Conservation (phyloP, 2,888 invertebrate species). For the Prosapia bicincta region DNA sequence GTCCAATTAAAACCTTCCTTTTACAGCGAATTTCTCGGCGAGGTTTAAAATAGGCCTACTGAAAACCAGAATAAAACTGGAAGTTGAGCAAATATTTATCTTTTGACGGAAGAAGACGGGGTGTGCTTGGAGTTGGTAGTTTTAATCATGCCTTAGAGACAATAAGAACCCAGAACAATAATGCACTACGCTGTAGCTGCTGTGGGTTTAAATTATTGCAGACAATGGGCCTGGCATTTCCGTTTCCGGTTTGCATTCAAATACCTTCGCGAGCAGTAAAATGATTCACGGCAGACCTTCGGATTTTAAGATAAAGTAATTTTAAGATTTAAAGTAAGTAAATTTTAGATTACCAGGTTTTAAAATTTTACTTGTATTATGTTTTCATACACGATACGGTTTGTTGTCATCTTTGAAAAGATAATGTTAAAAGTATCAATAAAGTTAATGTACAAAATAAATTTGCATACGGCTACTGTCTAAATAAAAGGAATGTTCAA, state of each 20-base stretch:
- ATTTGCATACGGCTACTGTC: no score
- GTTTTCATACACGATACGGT: no score
- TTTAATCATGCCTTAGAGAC: neutral
- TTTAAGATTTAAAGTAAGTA: no score
- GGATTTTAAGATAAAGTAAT: neutral
- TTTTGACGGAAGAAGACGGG: neutral
- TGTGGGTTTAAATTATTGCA: neutral
- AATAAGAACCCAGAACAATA: neutral
- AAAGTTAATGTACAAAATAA: no score
- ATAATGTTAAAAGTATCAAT: no score
- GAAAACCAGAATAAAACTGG: neutral
- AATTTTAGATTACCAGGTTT: no score
- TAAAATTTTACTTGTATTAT: no score
- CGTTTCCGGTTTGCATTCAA: neutral
- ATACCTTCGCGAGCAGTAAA: neutral
- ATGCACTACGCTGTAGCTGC: neutral
- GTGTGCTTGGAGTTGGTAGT: neutral
- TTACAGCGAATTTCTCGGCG: no score
- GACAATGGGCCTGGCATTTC: neutral
- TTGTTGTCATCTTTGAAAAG: no score
- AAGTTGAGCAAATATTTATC: neutral
- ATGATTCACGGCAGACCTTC: neutral
- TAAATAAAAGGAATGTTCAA: no score
- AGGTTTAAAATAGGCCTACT: no score
- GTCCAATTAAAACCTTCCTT: no score